Conservation (phyloP, 2,888 invertebrate genomes). For the Erannis defoliaria region DNA sequence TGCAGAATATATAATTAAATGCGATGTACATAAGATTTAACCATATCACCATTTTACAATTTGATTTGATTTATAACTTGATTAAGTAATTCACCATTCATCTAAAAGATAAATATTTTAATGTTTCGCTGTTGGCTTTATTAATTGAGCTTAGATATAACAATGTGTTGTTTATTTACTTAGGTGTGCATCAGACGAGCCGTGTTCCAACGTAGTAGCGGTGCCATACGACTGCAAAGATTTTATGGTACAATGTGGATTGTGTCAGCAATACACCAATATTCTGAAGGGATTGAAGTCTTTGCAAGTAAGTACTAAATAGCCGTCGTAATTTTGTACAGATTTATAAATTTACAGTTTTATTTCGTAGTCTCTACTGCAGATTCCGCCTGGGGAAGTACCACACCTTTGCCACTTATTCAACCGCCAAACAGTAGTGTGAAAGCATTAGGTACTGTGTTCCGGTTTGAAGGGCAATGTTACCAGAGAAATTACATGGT, state of each 20-base stretch:
- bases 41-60: background rate
- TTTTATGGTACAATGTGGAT: constrained; percentile 89
- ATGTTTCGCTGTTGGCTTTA: background rate
- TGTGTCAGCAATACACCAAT: constrained; percentile 90
- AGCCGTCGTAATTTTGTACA: too few relatives aligned
- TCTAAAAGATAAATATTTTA: background rate
- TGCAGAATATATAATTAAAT: constrained; percentile 21
- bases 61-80: background rate
- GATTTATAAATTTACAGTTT: too few relatives aligned
- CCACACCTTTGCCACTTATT: too few relatives aligned
- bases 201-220: constrained; percentile 88
- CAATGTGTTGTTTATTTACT: constrained; percentile 38
- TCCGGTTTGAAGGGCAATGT: too few relatives aligned
- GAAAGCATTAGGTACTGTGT: too few relatives aligned
- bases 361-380: too few relatives aligned
- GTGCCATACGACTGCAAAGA: constrained; percentile 89
- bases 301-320: constrained; percentile 88
- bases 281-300: constrained; percentile 91
- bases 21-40: background rate
- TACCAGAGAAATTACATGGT: too few relatives aligned
- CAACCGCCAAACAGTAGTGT: too few relatives aligned
- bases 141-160: background rate
- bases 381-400: too few relatives aligned
- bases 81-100: background rate
- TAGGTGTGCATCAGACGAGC: constrained; percentile 88